These are phyloP conservation scores for Xylota sylvarum DNA, from an alignment of 2,888 invertebrate genomes.

Conservation along the genomic window DNA sequence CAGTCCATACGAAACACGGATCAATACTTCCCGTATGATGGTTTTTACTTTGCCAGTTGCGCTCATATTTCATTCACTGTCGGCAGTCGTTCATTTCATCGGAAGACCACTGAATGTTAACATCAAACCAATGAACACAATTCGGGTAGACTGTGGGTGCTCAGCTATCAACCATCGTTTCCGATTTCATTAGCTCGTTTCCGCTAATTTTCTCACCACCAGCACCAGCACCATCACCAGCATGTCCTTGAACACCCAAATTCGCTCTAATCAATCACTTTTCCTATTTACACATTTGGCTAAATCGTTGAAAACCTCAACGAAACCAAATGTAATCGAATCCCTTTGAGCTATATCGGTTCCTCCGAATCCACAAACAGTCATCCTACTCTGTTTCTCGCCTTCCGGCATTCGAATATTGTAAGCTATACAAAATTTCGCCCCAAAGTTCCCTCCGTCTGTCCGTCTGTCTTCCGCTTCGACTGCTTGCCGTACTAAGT, in stretches of 20 bases:
- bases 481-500: constrained; percentile 9
- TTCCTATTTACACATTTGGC: constrained; percentile 56
- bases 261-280: constrained; percentile 50
- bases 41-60: no score
- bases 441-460: neutral
- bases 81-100: no score
- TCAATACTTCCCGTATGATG: no score
- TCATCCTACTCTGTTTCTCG: neutral
- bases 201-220: constrained; percentile 19
- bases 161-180: neutral
- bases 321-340: constrained; percentile 66
- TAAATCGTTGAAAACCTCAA: constrained; percentile 57
- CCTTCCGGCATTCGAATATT: neutral
- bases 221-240: neutral
- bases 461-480: constrained; percentile 27
- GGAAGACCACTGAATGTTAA: neutral
- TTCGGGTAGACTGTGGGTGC: neutral
- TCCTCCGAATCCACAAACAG: constrained; percentile 13
- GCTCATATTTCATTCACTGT: no score
- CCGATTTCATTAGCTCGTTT: constrained; percentile 31
- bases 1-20: no score
- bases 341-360: constrained; percentile 45
- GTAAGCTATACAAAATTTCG: no score
- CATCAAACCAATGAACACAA: neutral
- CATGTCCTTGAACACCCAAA: neutral